Evolutionary conservation across 2,797 vertebrate genomes (phyloP), one percentile per base, ranked within the genome.

Genomic region (Trachurus trachurus): DNA sequence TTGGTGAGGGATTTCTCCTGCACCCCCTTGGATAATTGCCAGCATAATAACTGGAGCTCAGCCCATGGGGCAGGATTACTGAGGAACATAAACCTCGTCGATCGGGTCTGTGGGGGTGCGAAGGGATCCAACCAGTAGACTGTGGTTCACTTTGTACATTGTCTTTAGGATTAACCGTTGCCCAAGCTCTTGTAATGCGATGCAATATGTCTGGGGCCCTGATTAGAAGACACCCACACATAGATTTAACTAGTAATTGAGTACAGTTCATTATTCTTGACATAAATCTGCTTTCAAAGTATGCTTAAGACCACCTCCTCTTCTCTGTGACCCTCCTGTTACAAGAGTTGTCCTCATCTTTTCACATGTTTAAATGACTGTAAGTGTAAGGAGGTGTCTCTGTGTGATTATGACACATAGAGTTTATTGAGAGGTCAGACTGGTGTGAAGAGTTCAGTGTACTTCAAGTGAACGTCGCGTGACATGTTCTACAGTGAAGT

Each of bases 151-250:
- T 93, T 91, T 91, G 85, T 87, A 81, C 90, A 90, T 90, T 91
- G 90, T 94, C 85, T 90, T 78, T 68, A 77, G 88, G 92, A 94
- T 93, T 93, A 94, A 80, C 77, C 80, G 72, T 89, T 92, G 42
- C 84, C 76, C 83, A 88, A 91, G 83, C 78, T 76, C 71, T 83
- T 89, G 90, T 89, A 90, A 92, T 88, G 74, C 82, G 69, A 91
- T 81, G 90, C 86, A 92, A 93, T 89, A 87, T 82, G 90, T 91
- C 85, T 83, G 87, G 78, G 77, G 80, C 71, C 65, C 86, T 75
- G 82, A 91, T 93, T 90, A 86, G 72, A 83, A 88, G 74, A 84
- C 85, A 81, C 76, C 76, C 85, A 81, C 76, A 71, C 66, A 47
- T 64, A 70, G 80, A 83, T 66, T 83, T 71, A 87, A 66, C 45